A percentile compares a stretch with the other conserved stretches of the same genome.
Conservation (phyloP, 1,140 invertebrate species). For the Zaprionus africanus region DNA sequence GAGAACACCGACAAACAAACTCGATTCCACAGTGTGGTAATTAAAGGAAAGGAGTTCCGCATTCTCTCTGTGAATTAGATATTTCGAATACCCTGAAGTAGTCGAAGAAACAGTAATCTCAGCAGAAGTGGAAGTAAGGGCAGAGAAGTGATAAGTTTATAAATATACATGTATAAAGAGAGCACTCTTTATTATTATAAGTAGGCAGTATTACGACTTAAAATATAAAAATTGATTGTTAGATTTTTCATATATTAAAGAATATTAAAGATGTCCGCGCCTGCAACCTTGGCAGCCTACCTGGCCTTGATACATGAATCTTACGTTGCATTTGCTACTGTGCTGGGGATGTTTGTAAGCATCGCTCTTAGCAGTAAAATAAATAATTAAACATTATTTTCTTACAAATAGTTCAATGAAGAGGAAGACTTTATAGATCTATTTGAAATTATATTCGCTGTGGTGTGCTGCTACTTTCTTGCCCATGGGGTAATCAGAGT, state of each 20-base stretch:
- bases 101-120: neutral
- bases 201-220: neutral
- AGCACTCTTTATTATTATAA: neutral
- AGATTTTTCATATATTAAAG: too few relatives aligned
- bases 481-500: constrained; percentile 27
- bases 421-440: constrained; percentile 9
- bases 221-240: neutral
- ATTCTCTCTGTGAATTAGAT: constrained; percentile 1
- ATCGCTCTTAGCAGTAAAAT: neutral
- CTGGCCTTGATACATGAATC: constrained; percentile 26
- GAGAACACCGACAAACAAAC: neutral
- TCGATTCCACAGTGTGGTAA: constrained; percentile 12
- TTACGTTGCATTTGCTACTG: neutral
- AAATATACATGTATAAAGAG: neutral
- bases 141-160: neutral
- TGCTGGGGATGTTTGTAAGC: constrained; percentile 4
- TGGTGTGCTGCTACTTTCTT: constrained; percentile 1
- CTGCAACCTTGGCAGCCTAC: constrained; percentile 8
- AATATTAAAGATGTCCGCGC: constrained; percentile 7
- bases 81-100: neutral
- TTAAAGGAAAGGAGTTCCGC: constrained; percentile 21
- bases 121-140: too few relatives aligned
- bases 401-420: constrained; percentile 5
- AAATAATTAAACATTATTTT: neutral
- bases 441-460: neutral